phyloP scores from a whole-genome alignment of 2,113 vertebrate genomes.

The Leptobrachium ailaonicum region DNA sequence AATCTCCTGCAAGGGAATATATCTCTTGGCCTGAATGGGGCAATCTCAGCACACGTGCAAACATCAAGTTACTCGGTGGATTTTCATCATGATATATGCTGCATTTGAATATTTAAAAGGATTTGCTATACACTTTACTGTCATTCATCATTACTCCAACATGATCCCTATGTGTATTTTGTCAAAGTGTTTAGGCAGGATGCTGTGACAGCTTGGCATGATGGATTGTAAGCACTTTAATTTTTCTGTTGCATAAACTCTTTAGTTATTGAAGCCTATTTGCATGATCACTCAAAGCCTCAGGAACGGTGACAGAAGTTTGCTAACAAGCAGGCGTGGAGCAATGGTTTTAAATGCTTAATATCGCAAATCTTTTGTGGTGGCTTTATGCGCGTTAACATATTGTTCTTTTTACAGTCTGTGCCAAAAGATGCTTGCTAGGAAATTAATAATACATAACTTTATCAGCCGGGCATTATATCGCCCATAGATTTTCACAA shows the following conservation, averaged over 20 bases:
- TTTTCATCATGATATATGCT: slow-evolving; percentile 43
- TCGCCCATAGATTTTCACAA: neutral
- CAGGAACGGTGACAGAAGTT: slow-evolving; percentile 35
- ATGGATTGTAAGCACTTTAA: slow-evolving; percentile 51
- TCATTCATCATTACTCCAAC: slow-evolving; percentile 49
- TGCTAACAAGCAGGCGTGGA: slow-evolving; percentile 44
- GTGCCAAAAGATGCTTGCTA: no score
- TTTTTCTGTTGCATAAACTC: slow-evolving; percentile 50
- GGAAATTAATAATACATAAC: no score
- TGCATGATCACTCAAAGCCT: slow-evolving; percentile 49
- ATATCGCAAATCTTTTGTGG: slow-evolving; percentile 6
- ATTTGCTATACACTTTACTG: slow-evolving; percentile 42
- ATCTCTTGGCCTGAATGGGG: slow-evolving; percentile 25
- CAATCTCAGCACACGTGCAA: slow-evolving; percentile 29
- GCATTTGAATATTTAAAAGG: slow-evolving; percentile 50
- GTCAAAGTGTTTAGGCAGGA: slow-evolving; percentile 49
- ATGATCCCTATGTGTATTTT: slow-evolving; percentile 43
- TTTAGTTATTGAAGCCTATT: slow-evolving; percentile 47
- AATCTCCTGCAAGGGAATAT: slow-evolving; percentile 9
- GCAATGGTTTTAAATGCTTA: slow-evolving; percentile 40
- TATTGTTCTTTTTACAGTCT: no score
- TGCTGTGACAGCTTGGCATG: slow-evolving; percentile 47
- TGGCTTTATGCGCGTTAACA: no score
- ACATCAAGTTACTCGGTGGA: slow-evolving; percentile 22
- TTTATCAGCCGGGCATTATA: no score